These are phyloP conservation scores for Maccullochella peelii DNA, from an alignment of 2,113 vertebrate species.

Conservation along the genomic window DNA sequence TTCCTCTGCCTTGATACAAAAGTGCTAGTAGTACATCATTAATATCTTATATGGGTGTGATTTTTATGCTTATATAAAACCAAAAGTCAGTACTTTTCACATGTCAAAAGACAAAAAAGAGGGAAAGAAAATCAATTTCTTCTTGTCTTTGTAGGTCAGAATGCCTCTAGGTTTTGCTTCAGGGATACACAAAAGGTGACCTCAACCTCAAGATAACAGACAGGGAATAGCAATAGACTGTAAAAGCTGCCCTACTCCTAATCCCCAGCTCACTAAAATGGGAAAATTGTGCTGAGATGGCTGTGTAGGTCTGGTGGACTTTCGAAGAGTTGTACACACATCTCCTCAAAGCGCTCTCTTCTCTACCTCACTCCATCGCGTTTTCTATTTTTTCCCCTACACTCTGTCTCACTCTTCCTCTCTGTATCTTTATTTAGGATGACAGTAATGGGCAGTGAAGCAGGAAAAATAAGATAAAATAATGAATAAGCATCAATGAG, in stretches of 20 bases:
- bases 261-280: slow-evolving; percentile 48
- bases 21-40: not conserved
- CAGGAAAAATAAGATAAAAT: slow-evolving; percentile 63
- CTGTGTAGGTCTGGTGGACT: slow-evolving; percentile 22
- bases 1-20: not conserved
- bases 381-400: not conserved
- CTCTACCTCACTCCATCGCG: slow-evolving; percentile 16
- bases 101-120: slow-evolving; percentile 4
- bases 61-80: not conserved
- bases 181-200: slow-evolving; percentile 41
- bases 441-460: slow-evolving; percentile 69
- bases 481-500: slow-evolving; percentile 60
- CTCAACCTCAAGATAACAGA: slow-evolving; percentile 39
- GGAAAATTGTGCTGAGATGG: slow-evolving; percentile 59
- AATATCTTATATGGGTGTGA: not conserved
- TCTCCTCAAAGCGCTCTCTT: slow-evolving; percentile 29
- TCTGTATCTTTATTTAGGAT: slow-evolving; percentile 56
- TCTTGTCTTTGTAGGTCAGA: slow-evolving; percentile 8
- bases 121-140: not conserved
- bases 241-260: slow-evolving; percentile 36
- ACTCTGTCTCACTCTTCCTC: slow-evolving; percentile 15
- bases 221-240: slow-evolving; percentile 21
- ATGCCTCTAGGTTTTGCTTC: slow-evolving; percentile 7
- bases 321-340: slow-evolving; percentile 22
- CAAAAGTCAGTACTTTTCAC: not conserved